These are phyloP conservation scores for Oscheius sp. DNA, from an alignment of 2,888 invertebrate species.

Conservation along the genomic window DNA sequence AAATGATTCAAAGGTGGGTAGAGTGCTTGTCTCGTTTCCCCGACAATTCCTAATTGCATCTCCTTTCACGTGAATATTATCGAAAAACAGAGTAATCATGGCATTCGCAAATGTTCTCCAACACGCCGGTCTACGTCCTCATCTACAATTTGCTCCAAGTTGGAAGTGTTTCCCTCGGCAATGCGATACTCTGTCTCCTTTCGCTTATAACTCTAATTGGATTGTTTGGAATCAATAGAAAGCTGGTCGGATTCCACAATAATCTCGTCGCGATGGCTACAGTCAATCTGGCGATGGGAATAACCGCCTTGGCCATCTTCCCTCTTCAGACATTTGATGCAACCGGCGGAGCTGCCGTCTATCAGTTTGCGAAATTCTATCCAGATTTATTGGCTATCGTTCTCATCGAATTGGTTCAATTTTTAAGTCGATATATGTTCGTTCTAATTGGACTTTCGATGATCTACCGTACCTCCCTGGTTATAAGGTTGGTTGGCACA, in stretches of 20 bases:
- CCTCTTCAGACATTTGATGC: not conserved
- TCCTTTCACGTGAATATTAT: too few species aligned
- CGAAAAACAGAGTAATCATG: too few species aligned
- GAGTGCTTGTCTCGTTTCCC: too few species aligned
- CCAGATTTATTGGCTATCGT: not conserved
- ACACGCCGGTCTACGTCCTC: not conserved
- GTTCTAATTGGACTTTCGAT: not conserved
- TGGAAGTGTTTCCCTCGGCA: not conserved
- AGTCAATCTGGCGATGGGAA: not conserved
- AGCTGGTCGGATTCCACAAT: not conserved
- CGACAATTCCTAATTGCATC: too few species aligned
- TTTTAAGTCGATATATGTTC: not conserved
- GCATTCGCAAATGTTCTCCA: not conserved
- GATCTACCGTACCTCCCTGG: not conserved
- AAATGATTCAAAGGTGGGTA: too few species aligned
- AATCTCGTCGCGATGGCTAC: not conserved
- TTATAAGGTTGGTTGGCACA: not conserved
- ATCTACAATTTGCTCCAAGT: not conserved
- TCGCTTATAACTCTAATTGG: not conserved
- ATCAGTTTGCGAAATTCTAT: not conserved
- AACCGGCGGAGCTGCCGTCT: not conserved
- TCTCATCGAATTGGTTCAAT: not conserved
- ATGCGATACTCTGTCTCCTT: not conserved
- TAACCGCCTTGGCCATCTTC: not conserved
- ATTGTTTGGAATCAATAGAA: not conserved